These are phyloP conservation scores for Heliconius cydno DNA, from an alignment of 2,888 invertebrate genomes.

Conservation along the genomic window DNA sequence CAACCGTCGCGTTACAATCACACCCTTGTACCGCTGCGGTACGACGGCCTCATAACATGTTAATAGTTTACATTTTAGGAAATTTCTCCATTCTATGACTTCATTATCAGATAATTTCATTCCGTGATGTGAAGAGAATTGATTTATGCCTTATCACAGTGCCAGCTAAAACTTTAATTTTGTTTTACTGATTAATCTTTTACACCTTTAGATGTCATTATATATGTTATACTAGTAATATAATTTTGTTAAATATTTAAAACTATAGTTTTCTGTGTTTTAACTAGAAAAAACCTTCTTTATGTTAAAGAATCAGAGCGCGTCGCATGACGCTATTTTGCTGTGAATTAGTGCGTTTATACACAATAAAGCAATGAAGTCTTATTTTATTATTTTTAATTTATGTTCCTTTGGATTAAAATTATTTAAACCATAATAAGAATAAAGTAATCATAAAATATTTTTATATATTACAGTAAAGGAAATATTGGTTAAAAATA, in stretches of 20 bases:
- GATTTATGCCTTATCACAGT: conserved; percentile 7
- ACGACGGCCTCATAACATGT: not conserved
- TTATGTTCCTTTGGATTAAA: not conserved
- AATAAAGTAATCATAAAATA: not conserved
- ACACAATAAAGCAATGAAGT: conserved; percentile 26
- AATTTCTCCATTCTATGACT: not conserved
- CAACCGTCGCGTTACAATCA: too few species aligned
- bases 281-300: conserved; percentile 31
- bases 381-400: not conserved
- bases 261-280: conserved; percentile 29
- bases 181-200: not conserved
- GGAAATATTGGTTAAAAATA: too few species aligned
- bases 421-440: not conserved
- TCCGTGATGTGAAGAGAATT: conserved; percentile 20
- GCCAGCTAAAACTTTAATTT: not conserved
- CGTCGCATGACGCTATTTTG: conserved; percentile 23
- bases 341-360: conserved; percentile 33
- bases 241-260: not conserved
- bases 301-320: conserved; percentile 39
- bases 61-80: not conserved
- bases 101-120: conserved; percentile 9
- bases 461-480: not conserved
- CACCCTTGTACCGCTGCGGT: too few species aligned
- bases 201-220: not conserved
- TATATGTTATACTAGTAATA: not conserved